These are phyloP conservation scores for Nemotelus nigrinus DNA, from an alignment of 2,888 invertebrate genomes.

Conservation along the genomic window DNA sequence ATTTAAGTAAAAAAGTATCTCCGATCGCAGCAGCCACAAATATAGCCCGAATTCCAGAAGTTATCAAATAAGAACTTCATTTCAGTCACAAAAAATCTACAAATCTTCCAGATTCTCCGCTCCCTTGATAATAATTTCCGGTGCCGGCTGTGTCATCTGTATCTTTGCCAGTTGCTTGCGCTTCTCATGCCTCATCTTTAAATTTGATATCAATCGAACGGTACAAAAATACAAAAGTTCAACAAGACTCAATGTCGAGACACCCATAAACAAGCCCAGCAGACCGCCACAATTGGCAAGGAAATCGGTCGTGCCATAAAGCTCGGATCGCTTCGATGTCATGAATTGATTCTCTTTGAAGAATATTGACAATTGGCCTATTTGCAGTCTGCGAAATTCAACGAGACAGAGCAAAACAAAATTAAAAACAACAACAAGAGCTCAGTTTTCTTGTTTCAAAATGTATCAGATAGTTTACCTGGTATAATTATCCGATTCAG, in stretches of 20 bases:
- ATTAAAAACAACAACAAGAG: too few relatives aligned
- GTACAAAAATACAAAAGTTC: slow-evolving; percentile 69
- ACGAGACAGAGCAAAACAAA: neutral
- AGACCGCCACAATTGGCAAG: slow-evolving; percentile 76
- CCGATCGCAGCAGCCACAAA: too few relatives aligned
- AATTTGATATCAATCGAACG: slow-evolving; percentile 66
- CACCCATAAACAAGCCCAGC: slow-evolving; percentile 67
- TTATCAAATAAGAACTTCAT: neutral
- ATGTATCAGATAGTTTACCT: too few relatives aligned
- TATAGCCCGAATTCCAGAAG: too few relatives aligned
- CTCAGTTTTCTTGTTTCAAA: too few relatives aligned
- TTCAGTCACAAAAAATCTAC: neutral
- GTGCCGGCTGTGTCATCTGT: neutral
- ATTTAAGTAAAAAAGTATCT: too few relatives aligned
- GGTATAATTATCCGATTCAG: slow-evolving; percentile 52
- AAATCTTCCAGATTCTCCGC: slow-evolving; percentile 4
- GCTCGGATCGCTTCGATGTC: slow-evolving; percentile 73
- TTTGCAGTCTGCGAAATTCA: slow-evolving; percentile 64
- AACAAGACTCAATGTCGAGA: slow-evolving; percentile 65
- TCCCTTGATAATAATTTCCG: slow-evolving; percentile 21
- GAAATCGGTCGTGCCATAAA: slow-evolving; percentile 76
- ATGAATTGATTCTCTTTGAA: slow-evolving; percentile 79
- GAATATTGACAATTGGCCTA: slow-evolving; percentile 74
- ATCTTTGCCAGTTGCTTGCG: slow-evolving; percentile 24
- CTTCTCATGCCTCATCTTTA: slow-evolving; percentile 63